Conservation (phyloP, 2,113 vertebrate species). For the Gymnocephalus cernua region DNA sequence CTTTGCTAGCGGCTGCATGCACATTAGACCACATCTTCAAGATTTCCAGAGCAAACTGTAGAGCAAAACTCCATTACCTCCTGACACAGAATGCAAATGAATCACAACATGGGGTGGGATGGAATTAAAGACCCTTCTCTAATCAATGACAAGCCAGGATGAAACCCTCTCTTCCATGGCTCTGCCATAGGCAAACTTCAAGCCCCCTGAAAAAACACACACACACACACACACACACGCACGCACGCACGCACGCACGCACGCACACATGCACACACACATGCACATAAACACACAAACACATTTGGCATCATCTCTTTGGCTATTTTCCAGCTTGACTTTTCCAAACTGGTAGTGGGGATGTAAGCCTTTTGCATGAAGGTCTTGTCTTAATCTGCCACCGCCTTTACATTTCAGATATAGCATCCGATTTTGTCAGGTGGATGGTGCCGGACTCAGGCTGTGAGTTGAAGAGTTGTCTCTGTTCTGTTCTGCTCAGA, state of each 20-base stretch:
- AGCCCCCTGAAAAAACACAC: constrained; percentile 56
- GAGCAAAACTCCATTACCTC: constrained; percentile 99
- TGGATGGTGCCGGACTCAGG: constrained; percentile 89
- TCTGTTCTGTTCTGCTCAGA: constrained; percentile 84
- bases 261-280: constrained; percentile 21
- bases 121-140: constrained; percentile 98
- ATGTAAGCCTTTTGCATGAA: not conserved
- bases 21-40: constrained; percentile 99
- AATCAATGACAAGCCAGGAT: constrained; percentile 99
- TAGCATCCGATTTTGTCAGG: constrained; percentile 39
- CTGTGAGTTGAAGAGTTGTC: constrained; percentile 86
- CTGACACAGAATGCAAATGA: constrained; percentile 99
- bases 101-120: constrained; percentile 99
- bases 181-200: constrained; percentile 85
- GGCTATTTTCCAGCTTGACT: constrained; percentile 60
- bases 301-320: constrained; percentile 52
- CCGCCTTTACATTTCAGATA: constrained; percentile 33
- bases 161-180: constrained; percentile 91
- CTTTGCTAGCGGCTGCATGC: constrained; percentile 99
- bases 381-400: constrained; percentile 19
- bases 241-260: constrained; percentile 10
- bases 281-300: constrained; percentile 7
- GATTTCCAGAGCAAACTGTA: constrained; percentile 96
- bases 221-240: constrained; percentile 3
- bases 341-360: constrained; percentile 32